Evolutionary conservation across 1,140 invertebrate species (phyloP).

Genomic region (Lepidurus packardi): DNA sequence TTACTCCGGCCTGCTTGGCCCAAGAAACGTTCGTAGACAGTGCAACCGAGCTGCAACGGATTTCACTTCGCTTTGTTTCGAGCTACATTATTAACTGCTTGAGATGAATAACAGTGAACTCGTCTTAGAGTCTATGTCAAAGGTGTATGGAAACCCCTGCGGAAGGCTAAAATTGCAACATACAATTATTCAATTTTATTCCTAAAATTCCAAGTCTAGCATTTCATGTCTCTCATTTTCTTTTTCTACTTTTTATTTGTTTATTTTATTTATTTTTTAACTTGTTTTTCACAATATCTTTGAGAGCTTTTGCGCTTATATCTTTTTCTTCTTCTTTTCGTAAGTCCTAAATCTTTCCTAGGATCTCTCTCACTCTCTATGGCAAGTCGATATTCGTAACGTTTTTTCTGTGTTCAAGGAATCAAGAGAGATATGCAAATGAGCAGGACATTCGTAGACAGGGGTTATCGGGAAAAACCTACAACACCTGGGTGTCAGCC

Average conservation of each 20-base stretch:
- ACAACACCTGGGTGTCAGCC: conserved; percentile 17
- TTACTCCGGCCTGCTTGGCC: no score
- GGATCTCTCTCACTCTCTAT: background rate
- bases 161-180: no score
- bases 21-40: no score
- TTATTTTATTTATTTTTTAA: background rate
- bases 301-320: background rate
- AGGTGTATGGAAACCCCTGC: no score
- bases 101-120: no score
- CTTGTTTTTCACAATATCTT: background rate
- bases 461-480: conserved; percentile 13
- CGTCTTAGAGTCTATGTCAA: no score
- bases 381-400: background rate
- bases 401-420: background rate
- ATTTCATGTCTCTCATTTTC: background rate
- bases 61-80: no score
- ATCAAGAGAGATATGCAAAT: background rate
- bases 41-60: no score
- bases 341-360: background rate
- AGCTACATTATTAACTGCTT: no score
- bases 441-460: background rate
- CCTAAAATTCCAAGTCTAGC: no score
- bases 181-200: no score
- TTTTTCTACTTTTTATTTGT: background rate
- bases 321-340: conserved; percentile 25